Evolutionary conservation across 2,113 vertebrate genomes (phyloP), one percentile per base, ranked within the genome.

Genomic region (Ceyx melanurus): DNA sequence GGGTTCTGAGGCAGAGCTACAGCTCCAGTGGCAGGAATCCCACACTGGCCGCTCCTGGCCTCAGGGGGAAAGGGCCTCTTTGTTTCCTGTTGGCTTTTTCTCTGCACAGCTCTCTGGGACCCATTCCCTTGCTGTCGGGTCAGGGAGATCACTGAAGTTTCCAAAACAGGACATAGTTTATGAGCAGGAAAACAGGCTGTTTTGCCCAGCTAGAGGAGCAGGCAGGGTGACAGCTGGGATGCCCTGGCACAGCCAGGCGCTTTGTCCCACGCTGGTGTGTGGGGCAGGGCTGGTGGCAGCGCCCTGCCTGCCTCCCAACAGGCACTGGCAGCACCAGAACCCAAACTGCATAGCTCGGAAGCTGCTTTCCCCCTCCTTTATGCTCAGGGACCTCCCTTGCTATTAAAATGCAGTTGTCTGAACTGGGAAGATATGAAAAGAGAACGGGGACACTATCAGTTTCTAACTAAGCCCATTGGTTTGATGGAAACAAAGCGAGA

Each of bases 81-180:
- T 22, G 81, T 50, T 91, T 94, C 86, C 93, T 85, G 12, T 77
- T 76, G 81, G 33, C 61, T 71, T 71, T 73, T 53, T 5, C 22
- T 40, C 45, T 29, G 16, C n/a, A 3, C 0, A 5, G 86, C 70
- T 17, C 89, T 72, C 46, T 76, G 91, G 93, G 94, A 94, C 28
- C 57, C 10, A 0, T 62, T 90, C 80, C 71, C 58, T 82, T 37
- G 0, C 84, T 66, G 37, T 28, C 2, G 5, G 95, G 75, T 93
- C 94, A 80, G 51, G 17, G 83, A 73, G 89, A 74, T 78, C 54
- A 13, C 42, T 60, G 5, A 23, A 86, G 11, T 94, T 94, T 92
- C 92, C 96, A 96, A 93, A 96, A 92, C 92, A 91, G 92, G 89
- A 82, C 9, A 0, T 87, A 64, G 77, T 93, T 89, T 80, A 25